phyloP scores from a whole-genome alignment of 2,888 invertebrate genomes.

The Lasioglossum marginatum region DNA sequence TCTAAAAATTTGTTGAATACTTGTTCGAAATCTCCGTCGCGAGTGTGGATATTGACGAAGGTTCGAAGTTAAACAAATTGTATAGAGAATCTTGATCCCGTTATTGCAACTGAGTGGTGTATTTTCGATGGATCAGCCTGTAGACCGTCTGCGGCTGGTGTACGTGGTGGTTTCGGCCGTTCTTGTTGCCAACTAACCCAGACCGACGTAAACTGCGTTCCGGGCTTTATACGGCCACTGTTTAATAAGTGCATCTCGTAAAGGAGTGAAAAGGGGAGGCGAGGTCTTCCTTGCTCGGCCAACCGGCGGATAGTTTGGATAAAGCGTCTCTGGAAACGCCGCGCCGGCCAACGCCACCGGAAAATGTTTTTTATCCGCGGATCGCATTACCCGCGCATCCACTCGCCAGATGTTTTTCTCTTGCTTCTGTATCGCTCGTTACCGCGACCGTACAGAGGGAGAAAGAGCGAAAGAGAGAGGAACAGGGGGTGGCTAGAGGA shows the following conservation, averaged over 20 bases:
- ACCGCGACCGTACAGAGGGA: background rate
- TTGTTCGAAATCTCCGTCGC: too few relatives aligned
- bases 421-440: background rate
- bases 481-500: background rate
- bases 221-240: slow-evolving; percentile 49
- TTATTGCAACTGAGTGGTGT: background rate
- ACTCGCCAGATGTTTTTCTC: background rate
- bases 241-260: slow-evolving; percentile 55
- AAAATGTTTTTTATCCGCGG: slow-evolving; percentile 32
- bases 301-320: slow-evolving; percentile 35
- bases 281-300: slow-evolving; percentile 15
- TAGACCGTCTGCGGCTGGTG: slow-evolving; percentile 30
- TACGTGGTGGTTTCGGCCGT: slow-evolving; percentile 60
- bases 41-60: too few relatives aligned
- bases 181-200: slow-evolving; percentile 57
- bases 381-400: slow-evolving; percentile 19
- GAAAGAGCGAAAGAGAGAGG: background rate
- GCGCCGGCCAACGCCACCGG: background rate
- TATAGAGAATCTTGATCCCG: background rate
- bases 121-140: slow-evolving; percentile 4
- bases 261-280: slow-evolving; percentile 35
- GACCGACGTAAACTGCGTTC: slow-evolving; percentile 58
- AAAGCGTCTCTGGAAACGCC: slow-evolving; percentile 24
- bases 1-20: too few relatives aligned
- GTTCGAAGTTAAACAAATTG: too few relatives aligned